Conservation (phyloP, 2,797 vertebrate species). For the Forpus xanthops region DNA sequence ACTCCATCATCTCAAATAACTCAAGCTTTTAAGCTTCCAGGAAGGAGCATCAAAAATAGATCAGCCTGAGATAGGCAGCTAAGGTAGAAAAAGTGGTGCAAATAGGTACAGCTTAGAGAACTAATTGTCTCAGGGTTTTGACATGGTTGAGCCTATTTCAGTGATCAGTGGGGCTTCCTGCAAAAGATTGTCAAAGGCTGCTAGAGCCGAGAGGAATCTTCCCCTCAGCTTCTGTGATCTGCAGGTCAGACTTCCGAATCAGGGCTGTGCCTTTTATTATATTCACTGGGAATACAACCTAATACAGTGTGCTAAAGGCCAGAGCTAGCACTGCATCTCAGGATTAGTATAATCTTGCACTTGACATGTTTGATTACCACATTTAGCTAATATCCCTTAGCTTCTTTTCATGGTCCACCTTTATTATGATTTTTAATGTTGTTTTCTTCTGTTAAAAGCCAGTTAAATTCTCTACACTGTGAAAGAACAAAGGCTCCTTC, state of each 20-base stretch:
- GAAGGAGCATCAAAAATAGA: conserved; percentile 8
- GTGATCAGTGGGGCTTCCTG: background rate
- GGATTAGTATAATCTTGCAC: background rate
- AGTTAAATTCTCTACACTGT: background rate
- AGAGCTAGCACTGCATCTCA: background rate
- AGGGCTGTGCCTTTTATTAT: background rate
- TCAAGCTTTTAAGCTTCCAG: conserved; percentile 35
- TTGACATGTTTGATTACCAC: background rate
- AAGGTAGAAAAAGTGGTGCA: background rate
- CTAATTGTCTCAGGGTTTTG: background rate
- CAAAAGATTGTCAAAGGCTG: background rate
- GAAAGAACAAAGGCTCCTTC: background rate
- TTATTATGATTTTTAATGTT: background rate
- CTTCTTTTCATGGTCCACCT: background rate
- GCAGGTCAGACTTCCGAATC: background rate
- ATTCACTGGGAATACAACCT: background rate
- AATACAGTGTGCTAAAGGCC: background rate
- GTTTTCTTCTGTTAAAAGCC: background rate
- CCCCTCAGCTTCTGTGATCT: background rate
- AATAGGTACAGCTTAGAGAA: background rate
- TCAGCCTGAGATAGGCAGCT: background rate
- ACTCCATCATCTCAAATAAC: background rate
- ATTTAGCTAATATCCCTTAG: background rate
- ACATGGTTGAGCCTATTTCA: background rate
- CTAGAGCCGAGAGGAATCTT: background rate